Evolutionary conservation across 2,113 vertebrate genomes (phyloP).

Genomic region (Callionymus lyra): DNA sequence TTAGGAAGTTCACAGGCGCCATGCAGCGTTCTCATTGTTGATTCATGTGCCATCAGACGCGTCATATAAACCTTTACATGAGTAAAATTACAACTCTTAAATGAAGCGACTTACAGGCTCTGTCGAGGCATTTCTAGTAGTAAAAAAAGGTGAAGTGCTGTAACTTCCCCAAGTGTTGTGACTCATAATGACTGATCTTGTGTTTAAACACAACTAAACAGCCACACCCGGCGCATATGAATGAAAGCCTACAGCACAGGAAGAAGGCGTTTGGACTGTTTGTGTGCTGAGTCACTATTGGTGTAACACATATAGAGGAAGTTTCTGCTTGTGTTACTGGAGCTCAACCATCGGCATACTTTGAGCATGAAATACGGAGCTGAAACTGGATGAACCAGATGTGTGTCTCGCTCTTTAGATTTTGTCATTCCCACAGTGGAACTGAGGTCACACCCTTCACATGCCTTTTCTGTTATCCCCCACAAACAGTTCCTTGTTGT

Average conservation of each 20-base stretch:
- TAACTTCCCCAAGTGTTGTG: no score
- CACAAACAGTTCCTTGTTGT: conserved; percentile 2
- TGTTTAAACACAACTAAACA: neutral
- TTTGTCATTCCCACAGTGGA: conserved; percentile 25
- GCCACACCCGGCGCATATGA: conserved; percentile 23
- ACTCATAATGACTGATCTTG: neutral
- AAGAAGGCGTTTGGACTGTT: conserved; percentile 7
- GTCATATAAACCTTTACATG: no score
- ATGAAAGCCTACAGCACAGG: conserved; percentile 2
- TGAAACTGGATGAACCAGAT: conserved; percentile 53
- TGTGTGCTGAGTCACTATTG: conserved; percentile 3
- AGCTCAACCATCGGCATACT: conserved; percentile 12
- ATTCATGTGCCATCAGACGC: no score
- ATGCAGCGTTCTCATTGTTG: no score
- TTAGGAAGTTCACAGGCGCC: no score
- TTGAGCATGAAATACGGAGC: conserved; percentile 19
- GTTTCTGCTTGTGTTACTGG: neutral
- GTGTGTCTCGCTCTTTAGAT: conserved; percentile 7
- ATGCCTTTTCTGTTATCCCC: conserved; percentile 2
- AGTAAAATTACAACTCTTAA: no score
- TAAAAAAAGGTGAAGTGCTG: no score
- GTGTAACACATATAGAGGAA: neutral
- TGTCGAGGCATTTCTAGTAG: neutral
- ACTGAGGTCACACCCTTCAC: conserved; percentile 47
- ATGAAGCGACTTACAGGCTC: neutral